Conservation (phyloP, 1,140 invertebrate species). For the Meteorus sp. region DNA sequence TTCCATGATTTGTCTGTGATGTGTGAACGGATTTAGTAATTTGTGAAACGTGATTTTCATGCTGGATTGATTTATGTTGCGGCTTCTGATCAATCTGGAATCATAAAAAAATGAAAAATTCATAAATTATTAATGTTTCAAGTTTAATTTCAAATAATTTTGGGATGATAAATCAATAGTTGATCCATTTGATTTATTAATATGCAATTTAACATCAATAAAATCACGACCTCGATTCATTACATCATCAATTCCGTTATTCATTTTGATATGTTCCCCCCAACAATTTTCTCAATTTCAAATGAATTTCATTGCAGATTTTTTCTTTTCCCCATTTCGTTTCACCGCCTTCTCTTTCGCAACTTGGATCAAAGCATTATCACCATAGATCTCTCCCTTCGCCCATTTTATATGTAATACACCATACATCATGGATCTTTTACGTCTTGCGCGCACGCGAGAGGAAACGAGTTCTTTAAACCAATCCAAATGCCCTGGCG, state of each 20-base stretch:
- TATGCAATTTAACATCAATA: too few species aligned
- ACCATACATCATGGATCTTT: slow-evolving; percentile 12
- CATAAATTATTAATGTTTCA: not conserved
- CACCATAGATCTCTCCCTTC: not conserved
- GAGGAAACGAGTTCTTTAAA: slow-evolving; percentile 3
- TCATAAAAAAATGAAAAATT: slow-evolving; percentile 7
- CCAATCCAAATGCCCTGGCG: not conserved
- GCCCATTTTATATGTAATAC: not conserved
- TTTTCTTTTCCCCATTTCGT: too few species aligned
- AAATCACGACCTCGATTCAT: not conserved
- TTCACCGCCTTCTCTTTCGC: slow-evolving; percentile 1
- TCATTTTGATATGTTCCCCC: not conserved
- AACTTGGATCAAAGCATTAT: not conserved
- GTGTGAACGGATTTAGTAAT: slow-evolving; percentile 57
- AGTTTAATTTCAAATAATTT: not conserved
- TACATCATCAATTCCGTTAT: not conserved
- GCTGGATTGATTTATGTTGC: slow-evolving; percentile 49
- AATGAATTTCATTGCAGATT: too few species aligned
- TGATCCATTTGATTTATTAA: not conserved
- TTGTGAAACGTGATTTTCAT: slow-evolving; percentile 56
- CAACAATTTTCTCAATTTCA: slow-evolving; percentile 8
- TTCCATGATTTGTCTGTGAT: slow-evolving; percentile 49
- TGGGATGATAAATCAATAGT: not conserved
- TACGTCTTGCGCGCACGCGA: too few species aligned
- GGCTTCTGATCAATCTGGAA: slow-evolving; percentile 54